A percentile compares a stretch with the other conserved stretches of the same genome.
Evolutionary conservation across 1,140 invertebrate genomes (phyloP).

Genomic region (Littorina saxatilis): DNA sequence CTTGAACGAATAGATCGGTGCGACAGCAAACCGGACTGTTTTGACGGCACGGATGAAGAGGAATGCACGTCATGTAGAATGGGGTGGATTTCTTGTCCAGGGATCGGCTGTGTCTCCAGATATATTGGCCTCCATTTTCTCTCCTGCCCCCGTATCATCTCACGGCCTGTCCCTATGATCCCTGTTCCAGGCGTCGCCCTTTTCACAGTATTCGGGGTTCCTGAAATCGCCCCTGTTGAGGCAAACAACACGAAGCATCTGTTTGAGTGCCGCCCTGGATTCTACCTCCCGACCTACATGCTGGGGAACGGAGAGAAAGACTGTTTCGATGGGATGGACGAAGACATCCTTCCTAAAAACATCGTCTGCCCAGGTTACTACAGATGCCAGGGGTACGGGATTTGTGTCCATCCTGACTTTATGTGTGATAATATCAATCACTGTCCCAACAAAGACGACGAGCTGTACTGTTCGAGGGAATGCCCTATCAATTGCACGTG

Average conservation of each 20-base stretch:
- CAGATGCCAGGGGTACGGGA: slow-evolving; percentile 11
- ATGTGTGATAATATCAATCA: slow-evolving; percentile 35
- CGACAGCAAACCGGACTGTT: not conserved
- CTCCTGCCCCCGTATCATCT: not conserved
- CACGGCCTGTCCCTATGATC: not conserved
- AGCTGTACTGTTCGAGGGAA: slow-evolving; percentile 10
- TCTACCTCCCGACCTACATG: slow-evolving; percentile 34
- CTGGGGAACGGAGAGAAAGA: slow-evolving; percentile 32
- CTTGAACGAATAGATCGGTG: not conserved
- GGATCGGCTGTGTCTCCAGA: not conserved
- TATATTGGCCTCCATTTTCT: slow-evolving; percentile 1
- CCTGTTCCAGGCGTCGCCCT: slow-evolving; percentile 10
- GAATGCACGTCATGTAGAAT: not conserved
- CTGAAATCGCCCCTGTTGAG: not conserved
- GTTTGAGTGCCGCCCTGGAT: slow-evolving; percentile 12
- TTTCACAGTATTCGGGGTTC: slow-evolving; percentile 29
- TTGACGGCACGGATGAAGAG: not conserved
- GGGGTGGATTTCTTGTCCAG: not conserved
- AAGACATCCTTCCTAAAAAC: not conserved
- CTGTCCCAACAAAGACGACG: slow-evolving; percentile 43
- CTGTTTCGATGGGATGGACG: slow-evolving; percentile 37
- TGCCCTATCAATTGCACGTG: slow-evolving; percentile 35
- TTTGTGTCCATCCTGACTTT: slow-evolving; percentile 36
- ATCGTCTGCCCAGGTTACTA: slow-evolving; percentile 25
- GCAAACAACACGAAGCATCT: slow-evolving; percentile 9